phyloP scores from a whole-genome alignment of 2,113 vertebrate genomes.

The Oceanodroma tethys region DNA sequence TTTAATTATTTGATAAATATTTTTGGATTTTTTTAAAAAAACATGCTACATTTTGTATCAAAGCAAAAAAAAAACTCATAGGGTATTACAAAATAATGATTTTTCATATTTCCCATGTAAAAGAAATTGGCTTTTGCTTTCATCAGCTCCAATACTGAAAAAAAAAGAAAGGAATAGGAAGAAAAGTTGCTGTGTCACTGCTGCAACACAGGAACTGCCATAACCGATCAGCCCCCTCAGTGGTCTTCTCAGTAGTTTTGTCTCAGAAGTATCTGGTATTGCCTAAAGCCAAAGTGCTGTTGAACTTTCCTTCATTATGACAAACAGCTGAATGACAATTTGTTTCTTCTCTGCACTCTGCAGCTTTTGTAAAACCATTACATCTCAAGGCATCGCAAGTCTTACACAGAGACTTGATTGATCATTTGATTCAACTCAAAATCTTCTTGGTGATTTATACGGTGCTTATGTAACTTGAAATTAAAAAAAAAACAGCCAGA shows the following conservation, averaged over 20 bases:
- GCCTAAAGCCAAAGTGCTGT: background rate
- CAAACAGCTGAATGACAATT: background rate
- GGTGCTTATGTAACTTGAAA: background rate
- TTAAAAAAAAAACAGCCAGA: background rate
- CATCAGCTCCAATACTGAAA: background rate
- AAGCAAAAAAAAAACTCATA: background rate
- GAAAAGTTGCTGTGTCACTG: conserved; percentile 26
- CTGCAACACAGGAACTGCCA: conserved; percentile 56
- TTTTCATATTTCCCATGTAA: background rate
- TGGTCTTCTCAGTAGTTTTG: background rate
- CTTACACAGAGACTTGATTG: background rate
- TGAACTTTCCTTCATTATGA: background rate
- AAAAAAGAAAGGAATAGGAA: conserved; percentile 13
- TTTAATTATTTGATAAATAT: background rate
- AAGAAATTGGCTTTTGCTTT: background rate
- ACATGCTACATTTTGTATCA: background rate
- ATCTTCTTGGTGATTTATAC: background rate
- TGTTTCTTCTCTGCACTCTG: background rate
- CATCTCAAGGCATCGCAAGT: background rate
- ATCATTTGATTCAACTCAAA: background rate
- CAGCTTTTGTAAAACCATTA: background rate
- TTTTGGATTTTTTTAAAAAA: background rate
- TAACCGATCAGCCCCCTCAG: conserved; percentile 41
- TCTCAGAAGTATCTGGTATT: conserved; percentile 7
- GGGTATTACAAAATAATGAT: background rate